Percentiles rank a stretch among this genome's conserved stretches.
Evolutionary conservation across 2,797 vertebrate species (phyloP).

Genomic region (Psittacula echo): DNA sequence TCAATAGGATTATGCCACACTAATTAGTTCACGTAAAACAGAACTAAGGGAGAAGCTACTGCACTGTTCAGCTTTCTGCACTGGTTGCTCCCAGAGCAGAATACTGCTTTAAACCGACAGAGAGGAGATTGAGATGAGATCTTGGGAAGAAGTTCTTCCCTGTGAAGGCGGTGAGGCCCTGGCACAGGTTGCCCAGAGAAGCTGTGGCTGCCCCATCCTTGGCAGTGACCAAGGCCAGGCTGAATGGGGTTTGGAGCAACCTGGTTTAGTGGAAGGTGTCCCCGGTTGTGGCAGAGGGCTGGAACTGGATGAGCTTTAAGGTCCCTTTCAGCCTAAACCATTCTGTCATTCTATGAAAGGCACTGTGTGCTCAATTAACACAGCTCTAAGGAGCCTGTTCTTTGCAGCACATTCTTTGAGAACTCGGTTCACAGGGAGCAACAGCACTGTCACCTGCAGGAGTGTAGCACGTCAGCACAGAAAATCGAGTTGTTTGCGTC

Average conservation of each 20-base stretch:
- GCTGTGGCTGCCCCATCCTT: too few relatives aligned
- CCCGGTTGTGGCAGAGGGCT: background rate
- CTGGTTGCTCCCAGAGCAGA: background rate
- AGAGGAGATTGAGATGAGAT: too few relatives aligned
- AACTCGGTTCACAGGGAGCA: background rate
- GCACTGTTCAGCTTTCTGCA: background rate
- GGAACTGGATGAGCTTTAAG: background rate
- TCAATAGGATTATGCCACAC: background rate
- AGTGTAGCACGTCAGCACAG: rapidly evolving
- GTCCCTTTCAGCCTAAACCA: background rate
- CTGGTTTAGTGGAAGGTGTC: too few relatives aligned
- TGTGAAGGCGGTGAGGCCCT: too few relatives aligned
- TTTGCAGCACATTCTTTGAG: background rate
- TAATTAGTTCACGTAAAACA: background rate
- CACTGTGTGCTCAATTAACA: background rate
- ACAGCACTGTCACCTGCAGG: background rate
- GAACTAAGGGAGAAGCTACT: background rate
- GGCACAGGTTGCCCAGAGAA: too few relatives aligned
- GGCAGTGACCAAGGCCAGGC: too few relatives aligned
- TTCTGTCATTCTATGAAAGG: background rate
- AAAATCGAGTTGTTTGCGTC: background rate
- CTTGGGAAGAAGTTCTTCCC: too few relatives aligned
- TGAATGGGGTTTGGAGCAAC: too few relatives aligned
- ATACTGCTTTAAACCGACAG: background rate
- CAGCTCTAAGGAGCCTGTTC: background rate